Evolutionary conservation across 2,797 vertebrate species (phyloP).

Genomic region (Danio choprae): DNA sequence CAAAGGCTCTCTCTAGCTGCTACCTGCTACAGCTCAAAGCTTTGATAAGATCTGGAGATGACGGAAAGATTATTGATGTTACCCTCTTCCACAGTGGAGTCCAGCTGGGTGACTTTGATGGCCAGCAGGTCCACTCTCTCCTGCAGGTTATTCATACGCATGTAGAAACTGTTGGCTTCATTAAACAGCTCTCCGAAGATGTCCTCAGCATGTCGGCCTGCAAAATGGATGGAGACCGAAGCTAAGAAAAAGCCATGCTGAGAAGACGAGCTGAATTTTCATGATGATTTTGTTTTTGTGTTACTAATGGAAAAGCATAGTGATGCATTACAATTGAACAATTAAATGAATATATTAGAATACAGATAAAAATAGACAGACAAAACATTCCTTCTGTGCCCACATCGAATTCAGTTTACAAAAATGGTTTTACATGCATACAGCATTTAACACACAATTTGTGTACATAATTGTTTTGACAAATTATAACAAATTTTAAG

Average conservation of each 20-base stretch:
- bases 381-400: no score
- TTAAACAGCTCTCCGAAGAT: conserved; percentile 92
- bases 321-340: no score
- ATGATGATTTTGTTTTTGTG: neutral
- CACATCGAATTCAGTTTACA: no score
- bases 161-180: conserved; percentile 92
- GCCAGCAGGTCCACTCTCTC: conserved; percentile 91
- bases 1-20: conserved; percentile 14
- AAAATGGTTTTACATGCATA: no score
- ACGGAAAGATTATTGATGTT: conserved; percentile 19
- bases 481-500: no score
- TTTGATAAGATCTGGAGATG: conserved; percentile 25
- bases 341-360: no score
- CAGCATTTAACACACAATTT: no score
- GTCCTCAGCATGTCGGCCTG: conserved; percentile 91
- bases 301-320: neutral
- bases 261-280: neutral
- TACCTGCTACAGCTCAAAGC: neutral
- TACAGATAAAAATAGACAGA: no score
- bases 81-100: conserved; percentile 94
- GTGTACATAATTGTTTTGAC: no score
- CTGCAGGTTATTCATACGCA: conserved; percentile 91
- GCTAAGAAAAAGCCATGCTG: neutral
- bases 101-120: conserved; percentile 91
- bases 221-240: conserved; percentile 5